Conservation (phyloP, 2,888 invertebrate species). For the Germaria angustata region DNA sequence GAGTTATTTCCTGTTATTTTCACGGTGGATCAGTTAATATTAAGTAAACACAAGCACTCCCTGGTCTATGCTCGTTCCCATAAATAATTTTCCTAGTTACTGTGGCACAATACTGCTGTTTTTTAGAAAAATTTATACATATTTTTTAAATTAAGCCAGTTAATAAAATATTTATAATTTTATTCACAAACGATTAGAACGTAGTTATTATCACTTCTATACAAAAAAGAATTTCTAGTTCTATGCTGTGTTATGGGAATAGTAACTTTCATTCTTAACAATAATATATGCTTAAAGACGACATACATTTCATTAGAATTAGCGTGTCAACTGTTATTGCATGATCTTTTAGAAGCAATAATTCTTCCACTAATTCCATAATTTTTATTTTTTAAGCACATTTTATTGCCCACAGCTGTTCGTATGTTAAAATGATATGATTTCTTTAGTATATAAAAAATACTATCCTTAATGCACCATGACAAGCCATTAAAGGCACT, state of each 20-base stretch:
- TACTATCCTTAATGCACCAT: constrained; percentile 39
- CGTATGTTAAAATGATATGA: constrained; percentile 43
- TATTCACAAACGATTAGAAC: too few relatives aligned
- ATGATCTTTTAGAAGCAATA: neutral
- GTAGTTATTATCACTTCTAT: neutral
- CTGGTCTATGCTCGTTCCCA: too few relatives aligned
- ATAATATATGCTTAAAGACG: constrained; percentile 15
- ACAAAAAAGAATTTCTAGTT: neutral
- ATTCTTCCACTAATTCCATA: neutral
- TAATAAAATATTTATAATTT: too few relatives aligned
- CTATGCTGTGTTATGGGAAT: neutral
- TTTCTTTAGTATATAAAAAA: constrained; percentile 45
- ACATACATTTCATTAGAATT: constrained; percentile 34
- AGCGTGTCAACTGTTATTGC: constrained; percentile 40
- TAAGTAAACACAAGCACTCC: too few relatives aligned
- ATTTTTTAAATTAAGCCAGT: too few relatives aligned
- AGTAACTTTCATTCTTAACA: neutral
- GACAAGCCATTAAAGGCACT: constrained; percentile 25
- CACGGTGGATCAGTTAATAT: too few relatives aligned
- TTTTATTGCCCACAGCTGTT: constrained; percentile 57
- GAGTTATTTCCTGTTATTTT: too few relatives aligned
- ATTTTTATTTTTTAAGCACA: constrained; percentile 1
- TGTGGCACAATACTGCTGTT: too few relatives aligned
- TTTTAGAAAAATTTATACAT: too few relatives aligned
- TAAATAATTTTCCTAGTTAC: too few relatives aligned